Conservation (phyloP, 2,797 vertebrate genomes). For the Typhlichthys eigenmanni region DNA sequence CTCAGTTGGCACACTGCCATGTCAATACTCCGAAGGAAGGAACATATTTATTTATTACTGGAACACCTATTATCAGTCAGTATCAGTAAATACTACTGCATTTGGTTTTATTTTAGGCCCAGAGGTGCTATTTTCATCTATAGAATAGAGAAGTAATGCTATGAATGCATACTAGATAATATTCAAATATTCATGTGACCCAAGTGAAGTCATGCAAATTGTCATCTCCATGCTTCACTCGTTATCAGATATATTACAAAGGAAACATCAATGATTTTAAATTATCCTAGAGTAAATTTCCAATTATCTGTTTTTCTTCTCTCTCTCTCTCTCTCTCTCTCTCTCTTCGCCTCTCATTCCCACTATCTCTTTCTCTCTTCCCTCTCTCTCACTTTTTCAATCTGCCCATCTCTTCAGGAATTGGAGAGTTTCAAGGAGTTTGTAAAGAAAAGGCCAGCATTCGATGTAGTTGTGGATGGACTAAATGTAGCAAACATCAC, state of each 20-base stretch:
- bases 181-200: no score
- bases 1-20: neutral
- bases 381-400: conserved; percentile 17
- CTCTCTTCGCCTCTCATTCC: neutral
- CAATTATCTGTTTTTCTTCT: neutral
- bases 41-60: conserved; percentile 31
- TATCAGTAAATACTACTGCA: no score
- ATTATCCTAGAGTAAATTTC: no score
- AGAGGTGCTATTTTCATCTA: no score
- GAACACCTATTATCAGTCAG: neutral
- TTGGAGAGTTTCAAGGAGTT: conserved; percentile 85
- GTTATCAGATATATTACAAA: no score
- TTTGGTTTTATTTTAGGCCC: no score
- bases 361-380: neutral
- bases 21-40: conserved; percentile 1
- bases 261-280: no score
- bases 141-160: no score
- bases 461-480: conserved; percentile 92
- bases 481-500: conserved; percentile 86
- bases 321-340: neutral
- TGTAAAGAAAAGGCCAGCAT: conserved; percentile 79
- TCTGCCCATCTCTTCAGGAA: conserved; percentile 61
- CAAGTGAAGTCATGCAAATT: no score
- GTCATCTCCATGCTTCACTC: no score
- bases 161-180: no score